These are phyloP conservation scores for Phymatocera aterrima DNA, from an alignment of 2,888 invertebrate species.

Conservation along the genomic window DNA sequence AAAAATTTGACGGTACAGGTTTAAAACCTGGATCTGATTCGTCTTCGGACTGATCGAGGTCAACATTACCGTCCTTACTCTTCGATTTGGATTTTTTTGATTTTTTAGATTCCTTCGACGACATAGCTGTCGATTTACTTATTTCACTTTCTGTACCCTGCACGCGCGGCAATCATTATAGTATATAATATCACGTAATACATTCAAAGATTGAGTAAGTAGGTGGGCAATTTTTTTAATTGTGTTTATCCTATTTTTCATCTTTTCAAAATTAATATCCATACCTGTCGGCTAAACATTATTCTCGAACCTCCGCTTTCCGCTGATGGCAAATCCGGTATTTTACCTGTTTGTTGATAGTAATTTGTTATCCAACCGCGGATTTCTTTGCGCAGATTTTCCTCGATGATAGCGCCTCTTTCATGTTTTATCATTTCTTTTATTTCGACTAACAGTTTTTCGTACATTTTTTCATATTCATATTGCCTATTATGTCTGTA, in stretches of 20 bases:
- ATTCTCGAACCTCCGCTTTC: constrained; percentile 93
- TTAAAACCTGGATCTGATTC: constrained; percentile 82
- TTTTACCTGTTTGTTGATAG: constrained; percentile 87
- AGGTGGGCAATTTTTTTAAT: neutral
- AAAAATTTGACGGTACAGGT: constrained; percentile 83
- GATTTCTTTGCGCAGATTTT: constrained; percentile 91
- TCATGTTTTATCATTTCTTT: constrained; percentile 82
- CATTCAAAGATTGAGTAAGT: no score
- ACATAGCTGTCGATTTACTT: constrained; percentile 85
- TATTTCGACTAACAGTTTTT: constrained; percentile 80
- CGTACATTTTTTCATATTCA: constrained; percentile 82
- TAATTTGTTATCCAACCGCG: constrained; percentile 91
- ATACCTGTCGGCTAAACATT: constrained; percentile 86
- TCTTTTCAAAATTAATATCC: no score
- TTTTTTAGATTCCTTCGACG: constrained; percentile 86
- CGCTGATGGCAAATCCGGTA: constrained; percentile 94
- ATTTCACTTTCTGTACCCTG: constrained; percentile 86
- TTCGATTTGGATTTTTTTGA: constrained; percentile 85
- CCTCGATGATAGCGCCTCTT: constrained; percentile 87
- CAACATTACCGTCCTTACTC: constrained; percentile 77
- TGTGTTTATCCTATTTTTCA: no score
- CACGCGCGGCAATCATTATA: no score
- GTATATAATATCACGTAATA: no score
- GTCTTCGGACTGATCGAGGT: constrained; percentile 78
- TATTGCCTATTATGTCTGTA: constrained; percentile 76